phyloP scores from a whole-genome alignment of 2,797 vertebrate species.

The Danio choprae region DNA sequence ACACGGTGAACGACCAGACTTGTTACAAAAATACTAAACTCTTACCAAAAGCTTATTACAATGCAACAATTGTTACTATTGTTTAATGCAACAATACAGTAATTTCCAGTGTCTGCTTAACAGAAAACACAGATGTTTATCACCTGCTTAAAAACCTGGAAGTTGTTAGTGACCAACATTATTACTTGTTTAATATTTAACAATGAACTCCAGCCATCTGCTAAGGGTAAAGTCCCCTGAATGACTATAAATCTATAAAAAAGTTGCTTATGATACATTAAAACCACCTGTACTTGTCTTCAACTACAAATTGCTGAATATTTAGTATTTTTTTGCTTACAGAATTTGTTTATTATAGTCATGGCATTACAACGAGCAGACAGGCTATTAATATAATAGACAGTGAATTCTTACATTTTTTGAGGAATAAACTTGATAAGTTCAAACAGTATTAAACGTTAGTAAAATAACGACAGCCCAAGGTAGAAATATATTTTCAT shows the following conservation, averaged over 20 bases:
- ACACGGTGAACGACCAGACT: too few species aligned
- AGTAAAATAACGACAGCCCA: too few species aligned
- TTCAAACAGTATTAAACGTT: too few species aligned
- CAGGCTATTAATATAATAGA: too few species aligned
- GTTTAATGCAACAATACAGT: too few species aligned
- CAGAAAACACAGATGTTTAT: background rate
- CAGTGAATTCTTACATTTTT: too few species aligned
- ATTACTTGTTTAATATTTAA: slow-evolving; percentile 40
- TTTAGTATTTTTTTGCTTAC: background rate
- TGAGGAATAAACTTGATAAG: too few species aligned
- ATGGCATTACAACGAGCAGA: too few species aligned
- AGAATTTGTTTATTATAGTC: background rate
- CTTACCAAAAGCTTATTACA: background rate
- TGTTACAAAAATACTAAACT: background rate
- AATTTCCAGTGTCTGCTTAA: background rate
- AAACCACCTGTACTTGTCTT: background rate
- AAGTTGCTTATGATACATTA: slow-evolving; percentile 4
- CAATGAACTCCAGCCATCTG: slow-evolving; percentile 9
- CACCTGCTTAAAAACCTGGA: background rate
- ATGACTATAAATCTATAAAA: slow-evolving; percentile 21
- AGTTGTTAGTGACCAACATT: background rate
- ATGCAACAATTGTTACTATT: too few species aligned
- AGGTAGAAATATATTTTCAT: too few species aligned
- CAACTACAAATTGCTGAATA: background rate
- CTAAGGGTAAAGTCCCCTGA: slow-evolving; percentile 5